Conservation (phyloP, 2,113 vertebrate species). For the Anguilla rostrata region DNA sequence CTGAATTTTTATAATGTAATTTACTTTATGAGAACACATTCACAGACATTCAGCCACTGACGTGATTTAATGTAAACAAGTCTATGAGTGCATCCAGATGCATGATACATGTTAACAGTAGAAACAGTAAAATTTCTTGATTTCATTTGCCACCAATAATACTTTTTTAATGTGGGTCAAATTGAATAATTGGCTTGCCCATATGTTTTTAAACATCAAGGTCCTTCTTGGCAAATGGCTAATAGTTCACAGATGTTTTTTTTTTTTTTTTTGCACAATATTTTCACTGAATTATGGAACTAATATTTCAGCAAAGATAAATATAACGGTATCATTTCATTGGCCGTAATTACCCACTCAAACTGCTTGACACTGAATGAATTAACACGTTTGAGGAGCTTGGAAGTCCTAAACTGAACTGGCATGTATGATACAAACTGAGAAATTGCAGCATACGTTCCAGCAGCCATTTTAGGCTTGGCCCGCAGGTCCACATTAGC, state of each 20-base stretch:
- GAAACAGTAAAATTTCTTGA: too few relatives aligned
- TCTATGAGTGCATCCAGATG: too few relatives aligned
- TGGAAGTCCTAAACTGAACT: not conserved
- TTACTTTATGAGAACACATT: too few relatives aligned
- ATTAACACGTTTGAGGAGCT: slow-evolving; percentile 8
- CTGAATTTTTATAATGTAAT: too few relatives aligned
- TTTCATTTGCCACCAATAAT: too few relatives aligned
- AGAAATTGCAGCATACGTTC: not conserved
- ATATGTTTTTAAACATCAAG: not conserved
- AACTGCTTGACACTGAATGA: slow-evolving; percentile 42
- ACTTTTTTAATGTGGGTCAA: too few relatives aligned
- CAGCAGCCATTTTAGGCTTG: not conserved
- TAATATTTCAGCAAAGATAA: slow-evolving; percentile 39
- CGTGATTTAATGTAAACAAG: too few relatives aligned
- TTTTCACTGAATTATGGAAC: slow-evolving; percentile 46
- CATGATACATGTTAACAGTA: too few relatives aligned
- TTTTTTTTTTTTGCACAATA: slow-evolving; percentile 28
- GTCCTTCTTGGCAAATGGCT: not conserved
- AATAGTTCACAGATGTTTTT: too few relatives aligned
- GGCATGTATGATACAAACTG: not conserved
- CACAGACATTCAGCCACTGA: too few relatives aligned
- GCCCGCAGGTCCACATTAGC: slow-evolving; percentile 13
- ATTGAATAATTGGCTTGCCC: too few relatives aligned
- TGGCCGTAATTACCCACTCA: slow-evolving; percentile 49
- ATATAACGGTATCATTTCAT: slow-evolving; percentile 48